Percentiles rank a stretch among this genome's conserved stretches.
These are phyloP conservation scores for Sander vitreus DNA, from an alignment of 2,113 vertebrate species.

Conservation along the genomic window DNA sequence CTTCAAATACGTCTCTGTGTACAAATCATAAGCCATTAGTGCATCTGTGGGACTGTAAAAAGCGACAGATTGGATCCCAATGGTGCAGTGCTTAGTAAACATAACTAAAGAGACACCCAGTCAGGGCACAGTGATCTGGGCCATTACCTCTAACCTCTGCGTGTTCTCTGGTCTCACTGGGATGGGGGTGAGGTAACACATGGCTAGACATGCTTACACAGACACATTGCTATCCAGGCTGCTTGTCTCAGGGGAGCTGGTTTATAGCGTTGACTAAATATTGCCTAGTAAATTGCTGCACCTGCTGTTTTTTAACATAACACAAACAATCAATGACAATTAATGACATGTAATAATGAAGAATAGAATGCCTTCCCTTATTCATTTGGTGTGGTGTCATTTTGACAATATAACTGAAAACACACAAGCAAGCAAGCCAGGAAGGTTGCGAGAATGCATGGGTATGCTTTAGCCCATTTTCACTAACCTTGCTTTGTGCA, in stretches of 20 bases:
- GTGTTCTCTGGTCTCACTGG: constrained; percentile 52
- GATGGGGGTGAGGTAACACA: constrained; percentile 53
- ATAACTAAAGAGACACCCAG: constrained; percentile 60
- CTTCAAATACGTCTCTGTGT: constrained; percentile 50
- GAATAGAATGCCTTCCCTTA: background rate
- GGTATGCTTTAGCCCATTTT: constrained; percentile 28
- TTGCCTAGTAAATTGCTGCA: constrained; percentile 33
- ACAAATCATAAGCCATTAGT: constrained; percentile 60
- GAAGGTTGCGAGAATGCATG: constrained; percentile 11
- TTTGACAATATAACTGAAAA: background rate
- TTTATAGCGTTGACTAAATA: constrained; percentile 48
- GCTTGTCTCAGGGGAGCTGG: constrained; percentile 27
- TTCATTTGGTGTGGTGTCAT: background rate
- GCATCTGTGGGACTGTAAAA: constrained; percentile 55
- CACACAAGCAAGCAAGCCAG: background rate
- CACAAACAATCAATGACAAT: constrained; percentile 37
- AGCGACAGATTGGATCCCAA: constrained; percentile 65
- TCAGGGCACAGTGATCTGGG: constrained; percentile 58
- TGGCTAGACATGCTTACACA: constrained; percentile 72
- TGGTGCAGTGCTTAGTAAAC: constrained; percentile 69
- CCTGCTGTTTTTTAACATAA: constrained; percentile 49
- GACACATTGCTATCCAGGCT: constrained; percentile 52
- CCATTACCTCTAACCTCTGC: constrained; percentile 75
- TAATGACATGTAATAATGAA: constrained; percentile 16
- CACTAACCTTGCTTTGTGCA: constrained; percentile 46